Percentiles rank a stretch among this genome's conserved stretches.
These are phyloP conservation scores for Odontesthes bonariensis DNA, from an alignment of 2,113 vertebrate species.

Conservation along the genomic window DNA sequence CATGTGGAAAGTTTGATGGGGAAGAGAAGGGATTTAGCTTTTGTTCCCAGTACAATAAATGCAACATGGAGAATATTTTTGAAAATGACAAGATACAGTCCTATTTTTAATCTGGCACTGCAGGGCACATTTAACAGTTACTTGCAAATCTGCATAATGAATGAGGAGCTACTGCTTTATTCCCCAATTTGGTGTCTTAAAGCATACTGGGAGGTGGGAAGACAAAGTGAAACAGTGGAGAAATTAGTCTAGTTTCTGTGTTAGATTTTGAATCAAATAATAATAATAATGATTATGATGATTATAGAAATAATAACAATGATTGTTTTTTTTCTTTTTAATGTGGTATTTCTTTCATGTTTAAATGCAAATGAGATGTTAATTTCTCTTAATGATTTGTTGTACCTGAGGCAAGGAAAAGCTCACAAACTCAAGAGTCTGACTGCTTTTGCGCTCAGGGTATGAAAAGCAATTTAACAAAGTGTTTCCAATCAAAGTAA, in stretches of 20 bases:
- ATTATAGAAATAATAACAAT: slow-evolving; percentile 1
- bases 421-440: slow-evolving; percentile 73
- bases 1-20: slow-evolving; percentile 81
- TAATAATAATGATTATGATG: slow-evolving; percentile 10
- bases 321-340: slow-evolving; percentile 19
- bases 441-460: slow-evolving; percentile 79
- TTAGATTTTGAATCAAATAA: not conserved
- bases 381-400: slow-evolving; percentile 83
- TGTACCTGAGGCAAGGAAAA: slow-evolving; percentile 76
- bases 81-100: slow-evolving; percentile 76
- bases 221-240: slow-evolving; percentile 32
- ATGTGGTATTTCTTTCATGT: slow-evolving; percentile 52
- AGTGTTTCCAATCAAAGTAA: slow-evolving; percentile 81
- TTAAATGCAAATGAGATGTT: slow-evolving; percentile 82
- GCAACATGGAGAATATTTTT: slow-evolving; percentile 74
- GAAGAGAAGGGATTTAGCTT: slow-evolving; percentile 58
- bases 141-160: slow-evolving; percentile 90
- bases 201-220: slow-evolving; percentile 56
- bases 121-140: slow-evolving; percentile 89
- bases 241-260: not conserved
- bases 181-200: slow-evolving; percentile 70
- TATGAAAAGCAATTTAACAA: slow-evolving; percentile 84
- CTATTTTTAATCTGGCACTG: slow-evolving; percentile 89
- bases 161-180: slow-evolving; percentile 82
- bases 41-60: slow-evolving; percentile 75